A percentile compares a stretch with the other conserved stretches of the same genome.
phyloP scores from a whole-genome alignment of 2,113 vertebrate genomes.

The Cairina moschata region DNA sequence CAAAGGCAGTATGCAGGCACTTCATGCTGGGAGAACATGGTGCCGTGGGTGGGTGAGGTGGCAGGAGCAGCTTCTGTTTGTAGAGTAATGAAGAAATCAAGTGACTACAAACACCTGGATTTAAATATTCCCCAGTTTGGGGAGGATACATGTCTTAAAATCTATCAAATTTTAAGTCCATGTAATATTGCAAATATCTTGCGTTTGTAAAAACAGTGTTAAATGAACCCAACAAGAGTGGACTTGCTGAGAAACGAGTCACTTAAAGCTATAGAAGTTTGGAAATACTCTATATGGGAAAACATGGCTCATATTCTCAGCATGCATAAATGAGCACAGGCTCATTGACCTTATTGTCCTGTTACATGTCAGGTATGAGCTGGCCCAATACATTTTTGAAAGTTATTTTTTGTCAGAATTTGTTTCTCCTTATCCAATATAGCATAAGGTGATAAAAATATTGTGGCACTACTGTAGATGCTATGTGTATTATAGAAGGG shows the following conservation, averaged over 20 bases:
- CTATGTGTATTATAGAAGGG: neutral
- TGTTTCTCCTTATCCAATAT: neutral
- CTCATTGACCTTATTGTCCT: neutral
- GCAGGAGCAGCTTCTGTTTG: neutral
- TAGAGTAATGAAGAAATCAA: neutral
- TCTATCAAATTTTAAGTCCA: neutral
- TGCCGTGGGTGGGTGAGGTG: accelerated
- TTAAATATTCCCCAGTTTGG: neutral
- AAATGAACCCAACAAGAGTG: neutral
- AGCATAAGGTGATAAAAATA: neutral
- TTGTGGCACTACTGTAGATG: neutral
- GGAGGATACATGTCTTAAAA: neutral
- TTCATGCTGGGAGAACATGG: neutral
- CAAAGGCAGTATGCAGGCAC: neutral
- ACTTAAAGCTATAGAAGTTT: neutral
- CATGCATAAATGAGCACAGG: neutral
- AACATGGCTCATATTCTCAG: neutral
- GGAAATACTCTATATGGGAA: neutral
- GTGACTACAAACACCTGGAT: neutral
- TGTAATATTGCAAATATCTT: neutral
- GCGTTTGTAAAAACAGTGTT: neutral
- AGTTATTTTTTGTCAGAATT: neutral
- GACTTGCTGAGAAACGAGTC: neutral
- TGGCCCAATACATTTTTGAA: neutral
- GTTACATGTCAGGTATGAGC: neutral